These are phyloP conservation scores for Lissonota sp. DNA, from an alignment of 2,888 invertebrate species.

Conservation along the genomic window DNA sequence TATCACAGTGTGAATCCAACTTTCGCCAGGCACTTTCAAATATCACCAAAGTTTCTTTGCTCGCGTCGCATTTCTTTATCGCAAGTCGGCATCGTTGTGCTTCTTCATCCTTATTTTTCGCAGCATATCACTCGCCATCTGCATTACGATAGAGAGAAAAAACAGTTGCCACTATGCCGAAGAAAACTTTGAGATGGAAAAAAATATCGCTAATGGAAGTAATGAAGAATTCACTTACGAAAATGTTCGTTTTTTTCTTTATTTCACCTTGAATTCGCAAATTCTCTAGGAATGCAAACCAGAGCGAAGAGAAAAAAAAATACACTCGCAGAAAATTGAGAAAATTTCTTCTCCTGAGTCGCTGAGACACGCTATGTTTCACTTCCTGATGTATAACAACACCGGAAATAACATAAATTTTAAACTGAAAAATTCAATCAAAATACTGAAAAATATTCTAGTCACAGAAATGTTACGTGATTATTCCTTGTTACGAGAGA, in stretches of 20 bases:
- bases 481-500: too few species aligned
- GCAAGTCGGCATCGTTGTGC: background rate
- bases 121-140: background rate
- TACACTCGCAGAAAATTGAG: too few species aligned
- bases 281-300: too few species aligned
- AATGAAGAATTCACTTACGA: background rate
- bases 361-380: background rate
- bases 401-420: background rate
- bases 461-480: too few species aligned
- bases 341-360: too few species aligned
- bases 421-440: too few species aligned
- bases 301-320: too few species aligned
- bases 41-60: conserved; percentile 6
- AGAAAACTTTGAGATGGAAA: conserved; percentile 3
- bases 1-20: conserved; percentile 19
- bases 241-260: background rate
- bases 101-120: background rate
- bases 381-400: background rate
- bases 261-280: too few species aligned
- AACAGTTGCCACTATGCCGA: background rate
- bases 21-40: conserved; percentile 18
- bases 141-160: background rate
- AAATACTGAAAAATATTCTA: too few species aligned
- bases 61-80: conserved; percentile 8
- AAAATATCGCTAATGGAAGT: conserved; percentile 7